Evolutionary conservation across 2,797 vertebrate species (phyloP), one percentile per base, ranked within the genome.

Genomic region (Aldrovandia affinis): DNA sequence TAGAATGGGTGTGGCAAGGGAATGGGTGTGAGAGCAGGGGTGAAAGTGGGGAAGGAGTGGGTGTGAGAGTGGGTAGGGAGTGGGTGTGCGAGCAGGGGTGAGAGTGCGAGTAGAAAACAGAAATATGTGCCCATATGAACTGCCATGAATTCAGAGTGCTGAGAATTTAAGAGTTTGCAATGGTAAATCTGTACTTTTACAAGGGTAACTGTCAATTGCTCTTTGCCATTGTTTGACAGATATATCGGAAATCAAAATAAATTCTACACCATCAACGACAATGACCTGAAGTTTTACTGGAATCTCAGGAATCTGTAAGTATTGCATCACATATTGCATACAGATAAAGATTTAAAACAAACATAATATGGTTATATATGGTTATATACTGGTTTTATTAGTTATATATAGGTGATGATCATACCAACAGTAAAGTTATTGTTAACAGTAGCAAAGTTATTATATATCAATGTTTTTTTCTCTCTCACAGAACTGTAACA

Each of bases 301-400:
- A 98, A 97, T 92, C 96, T 99, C 91, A 96, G 93, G 94, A 99
- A 98, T 90, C 92, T 99, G 98, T 99, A 90, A 98, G 98, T 98
- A 93, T 25, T 25, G 22, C 73, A 80, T 88, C 85, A 83, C 15
- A 50, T 1, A 6, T 50, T 78, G 44, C 5, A 44, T 39, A 81
- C n/a, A 36, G 8, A 50, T 50, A 10, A 78, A 50, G 15, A 70
- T 39, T 36, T 73, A 20, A 3, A 4, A 79, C 83, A 5, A 12
- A 25, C 36, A 36, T 86, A 14, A 85, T 85, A 85, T 65, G 0
- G 6, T 83, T 89, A 78, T 83, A 59, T 3, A 8, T 2, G 5
- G 30, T 42, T 36, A 4, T 5, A 0, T 52, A 52, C 50, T 52
- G 50, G 12, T 12, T 12, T 52, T 4, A 52, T n/a, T n/a, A n/a